Conservation (phyloP, 2,797 vertebrate genomes). For the Coreius guichenoti region DNA sequence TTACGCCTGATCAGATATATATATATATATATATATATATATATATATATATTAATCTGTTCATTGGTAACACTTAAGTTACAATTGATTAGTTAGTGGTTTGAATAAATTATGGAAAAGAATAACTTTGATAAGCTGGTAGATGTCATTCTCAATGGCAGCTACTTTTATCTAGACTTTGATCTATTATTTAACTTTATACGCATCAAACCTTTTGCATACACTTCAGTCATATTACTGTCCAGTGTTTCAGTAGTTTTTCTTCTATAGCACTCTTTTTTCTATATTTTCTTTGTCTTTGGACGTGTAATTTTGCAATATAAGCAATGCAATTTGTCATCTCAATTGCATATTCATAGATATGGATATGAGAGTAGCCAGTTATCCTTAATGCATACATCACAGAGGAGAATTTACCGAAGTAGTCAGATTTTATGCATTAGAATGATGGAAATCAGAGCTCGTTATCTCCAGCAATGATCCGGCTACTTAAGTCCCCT, state of each 20-base stretch:
- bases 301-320: slow-evolving; percentile 55
- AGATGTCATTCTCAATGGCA: neutral
- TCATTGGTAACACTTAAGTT: too few species aligned
- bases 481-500: slow-evolving; percentile 48
- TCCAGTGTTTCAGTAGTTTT: slow-evolving; percentile 26
- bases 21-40: too few species aligned
- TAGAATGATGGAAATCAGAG: slow-evolving; percentile 60
- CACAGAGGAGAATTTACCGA: slow-evolving; percentile 53
- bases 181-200: slow-evolving; percentile 3
- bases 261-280: slow-evolving; percentile 20
- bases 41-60: too few species aligned
- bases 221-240: slow-evolving; percentile 27
- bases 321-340: slow-evolving; percentile 58
- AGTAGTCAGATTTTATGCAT: slow-evolving; percentile 62
- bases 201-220: neutral
- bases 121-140: neutral
- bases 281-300: slow-evolving; percentile 10
- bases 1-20: too few species aligned
- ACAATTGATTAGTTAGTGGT: neutral
- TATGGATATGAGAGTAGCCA: slow-evolving; percentile 32
- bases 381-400: slow-evolving; percentile 60
- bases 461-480: slow-evolving; percentile 58
- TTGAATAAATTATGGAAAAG: neutral
- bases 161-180: neutral
- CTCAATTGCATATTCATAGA: slow-evolving; percentile 63